phyloP scores from a whole-genome alignment of 1,140 invertebrate species.

The Argopecten irradians region DNA sequence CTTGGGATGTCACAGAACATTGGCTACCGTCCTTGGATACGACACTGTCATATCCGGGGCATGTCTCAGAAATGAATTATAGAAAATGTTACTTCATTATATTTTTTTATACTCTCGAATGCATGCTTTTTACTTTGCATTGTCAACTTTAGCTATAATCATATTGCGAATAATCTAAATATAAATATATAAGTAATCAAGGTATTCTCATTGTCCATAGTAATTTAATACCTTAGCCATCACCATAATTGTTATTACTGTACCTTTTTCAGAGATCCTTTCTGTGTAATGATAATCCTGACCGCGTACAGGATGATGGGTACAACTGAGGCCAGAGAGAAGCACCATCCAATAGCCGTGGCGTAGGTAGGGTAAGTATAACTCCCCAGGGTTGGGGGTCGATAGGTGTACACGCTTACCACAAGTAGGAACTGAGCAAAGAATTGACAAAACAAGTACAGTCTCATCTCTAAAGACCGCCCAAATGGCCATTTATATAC shows the following conservation, averaged over 20 bases:
- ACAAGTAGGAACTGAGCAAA: neutral
- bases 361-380: neutral
- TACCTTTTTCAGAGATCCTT: neutral
- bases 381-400: neutral
- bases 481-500: neutral
- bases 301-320: neutral
- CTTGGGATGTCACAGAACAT: no score
- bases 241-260: neutral
- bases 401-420: neutral
- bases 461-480: neutral
- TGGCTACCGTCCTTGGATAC: no score
- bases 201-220: no score
- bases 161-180: neutral
- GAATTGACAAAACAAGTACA: neutral
- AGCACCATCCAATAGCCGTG: neutral
- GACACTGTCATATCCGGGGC: no score
- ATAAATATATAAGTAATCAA: neutral
- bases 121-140: neutral
- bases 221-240: no score
- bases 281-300: neutral
- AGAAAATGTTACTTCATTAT: no score
- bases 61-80: no score
- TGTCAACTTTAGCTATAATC: neutral
- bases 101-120: neutral
- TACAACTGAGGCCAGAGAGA: neutral